Evolutionary conservation across 2,797 vertebrate genomes (phyloP).

Genomic region (Chiroxiphia lanceolata): DNA sequence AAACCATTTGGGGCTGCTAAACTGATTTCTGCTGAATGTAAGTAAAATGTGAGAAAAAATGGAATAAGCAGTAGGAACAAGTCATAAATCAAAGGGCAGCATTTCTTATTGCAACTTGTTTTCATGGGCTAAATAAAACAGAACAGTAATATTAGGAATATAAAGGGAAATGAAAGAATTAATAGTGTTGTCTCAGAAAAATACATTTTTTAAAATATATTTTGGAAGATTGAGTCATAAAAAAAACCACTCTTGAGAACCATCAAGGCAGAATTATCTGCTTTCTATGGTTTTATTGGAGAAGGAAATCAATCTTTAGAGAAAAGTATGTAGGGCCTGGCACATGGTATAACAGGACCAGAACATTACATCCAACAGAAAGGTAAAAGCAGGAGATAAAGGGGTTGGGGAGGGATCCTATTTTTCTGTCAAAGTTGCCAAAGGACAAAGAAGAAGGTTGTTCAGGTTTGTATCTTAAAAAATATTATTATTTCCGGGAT

Average conservation of each 20-base stretch:
- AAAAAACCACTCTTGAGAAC: neutral
- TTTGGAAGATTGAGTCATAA: neutral
- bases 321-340: neutral
- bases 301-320: neutral
- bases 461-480: neutral
- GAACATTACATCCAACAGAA: neutral
- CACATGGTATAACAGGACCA: neutral
- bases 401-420: fast-evolving
- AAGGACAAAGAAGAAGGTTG: neutral
- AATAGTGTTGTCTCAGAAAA: neutral
- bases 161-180: neutral
- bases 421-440: neutral
- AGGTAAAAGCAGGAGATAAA: neutral
- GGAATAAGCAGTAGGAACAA: neutral
- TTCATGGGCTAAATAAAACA: neutral
- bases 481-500: neutral
- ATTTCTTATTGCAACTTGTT: neutral
- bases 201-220: neutral
- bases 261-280: neutral
- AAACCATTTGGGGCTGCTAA: neutral
- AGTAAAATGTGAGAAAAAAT: neutral
- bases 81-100: neutral
- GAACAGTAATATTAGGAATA: neutral
- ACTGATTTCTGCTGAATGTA: neutral
- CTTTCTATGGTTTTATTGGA: neutral